Conservation (phyloP, 2,113 vertebrate species). For the Opisthocomus hoazin region DNA sequence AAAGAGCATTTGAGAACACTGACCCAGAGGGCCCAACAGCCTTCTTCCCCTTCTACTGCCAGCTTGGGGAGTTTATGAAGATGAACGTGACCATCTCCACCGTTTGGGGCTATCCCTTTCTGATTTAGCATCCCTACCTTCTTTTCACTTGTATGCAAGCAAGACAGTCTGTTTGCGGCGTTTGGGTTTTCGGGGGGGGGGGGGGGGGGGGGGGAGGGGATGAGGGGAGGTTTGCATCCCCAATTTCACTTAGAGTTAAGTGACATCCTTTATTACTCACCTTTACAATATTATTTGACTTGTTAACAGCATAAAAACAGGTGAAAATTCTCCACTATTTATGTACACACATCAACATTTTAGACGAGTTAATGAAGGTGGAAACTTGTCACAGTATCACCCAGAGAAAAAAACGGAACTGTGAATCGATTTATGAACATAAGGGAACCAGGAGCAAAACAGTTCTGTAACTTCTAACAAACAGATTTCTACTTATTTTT, state of each 20-base stretch:
- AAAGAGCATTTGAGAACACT: not conserved
- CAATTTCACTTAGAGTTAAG: not conserved
- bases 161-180: not conserved
- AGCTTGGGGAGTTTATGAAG: not conserved
- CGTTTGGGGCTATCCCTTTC: not conserved
- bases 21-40: not conserved
- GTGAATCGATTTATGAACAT: not conserved
- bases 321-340: not conserved
- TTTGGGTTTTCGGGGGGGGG: accelerated
- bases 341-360: not conserved
- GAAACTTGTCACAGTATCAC: not conserved
- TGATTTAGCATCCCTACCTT: not conserved
- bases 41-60: not conserved
- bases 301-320: not conserved
- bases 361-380: not conserved
- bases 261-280: not conserved
- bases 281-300: not conserved
- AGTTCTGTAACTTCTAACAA: not conserved
- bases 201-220: too few relatives aligned
- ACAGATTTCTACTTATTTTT: not conserved
- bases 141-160: not conserved
- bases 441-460: not conserved
- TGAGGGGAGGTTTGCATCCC: not conserved
- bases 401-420: not conserved
- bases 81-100: not conserved